Evolutionary conservation across 2,888 invertebrate genomes (phyloP).

Genomic region (Melanostoma scalare): DNA sequence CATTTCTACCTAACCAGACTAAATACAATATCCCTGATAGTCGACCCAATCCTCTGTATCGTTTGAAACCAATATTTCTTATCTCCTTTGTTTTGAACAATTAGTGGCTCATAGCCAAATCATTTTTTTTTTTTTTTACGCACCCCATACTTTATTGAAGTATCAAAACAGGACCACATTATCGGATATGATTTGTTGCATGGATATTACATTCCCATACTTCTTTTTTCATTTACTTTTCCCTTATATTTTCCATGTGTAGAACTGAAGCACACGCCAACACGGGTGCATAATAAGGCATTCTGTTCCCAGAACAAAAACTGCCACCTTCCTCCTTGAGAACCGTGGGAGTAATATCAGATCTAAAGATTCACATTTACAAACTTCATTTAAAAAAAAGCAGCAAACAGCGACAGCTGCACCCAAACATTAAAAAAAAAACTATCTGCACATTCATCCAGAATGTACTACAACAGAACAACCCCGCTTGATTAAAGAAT

Average conservation of each 20-base stretch:
- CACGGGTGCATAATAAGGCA: slow-evolving; percentile 40
- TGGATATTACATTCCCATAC: slow-evolving; percentile 26
- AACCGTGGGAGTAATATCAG: slow-evolving; percentile 64
- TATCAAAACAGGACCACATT: slow-evolving; percentile 31
- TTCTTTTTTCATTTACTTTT: slow-evolving; percentile 23
- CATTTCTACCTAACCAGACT: too few species aligned
- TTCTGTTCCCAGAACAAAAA: background rate
- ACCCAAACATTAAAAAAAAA: slow-evolving; percentile 41
- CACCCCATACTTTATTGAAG: slow-evolving; percentile 7
- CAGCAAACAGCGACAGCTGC: slow-evolving; percentile 65
- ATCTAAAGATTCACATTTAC: slow-evolving; percentile 38
- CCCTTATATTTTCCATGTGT: slow-evolving; percentile 7
- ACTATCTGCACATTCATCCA: slow-evolving; percentile 39
- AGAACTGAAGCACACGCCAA: slow-evolving; percentile 49
- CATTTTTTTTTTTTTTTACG: background rate
- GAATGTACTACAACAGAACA: slow-evolving; percentile 10
- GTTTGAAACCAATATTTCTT: too few species aligned
- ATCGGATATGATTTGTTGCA: slow-evolving; percentile 27
- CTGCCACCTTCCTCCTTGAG: slow-evolving; percentile 36
- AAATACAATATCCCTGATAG: too few species aligned
- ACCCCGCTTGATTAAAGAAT: slow-evolving; percentile 48
- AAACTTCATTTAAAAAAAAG: slow-evolving; percentile 17
- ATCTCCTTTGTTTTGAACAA: too few species aligned
- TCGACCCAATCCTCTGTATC: too few species aligned
- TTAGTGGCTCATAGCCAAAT: too few species aligned